Evolutionary conservation across 2,888 invertebrate species (phyloP), one percentile per base, ranked within the genome.

Genomic region (Drosophila affinis): DNA sequence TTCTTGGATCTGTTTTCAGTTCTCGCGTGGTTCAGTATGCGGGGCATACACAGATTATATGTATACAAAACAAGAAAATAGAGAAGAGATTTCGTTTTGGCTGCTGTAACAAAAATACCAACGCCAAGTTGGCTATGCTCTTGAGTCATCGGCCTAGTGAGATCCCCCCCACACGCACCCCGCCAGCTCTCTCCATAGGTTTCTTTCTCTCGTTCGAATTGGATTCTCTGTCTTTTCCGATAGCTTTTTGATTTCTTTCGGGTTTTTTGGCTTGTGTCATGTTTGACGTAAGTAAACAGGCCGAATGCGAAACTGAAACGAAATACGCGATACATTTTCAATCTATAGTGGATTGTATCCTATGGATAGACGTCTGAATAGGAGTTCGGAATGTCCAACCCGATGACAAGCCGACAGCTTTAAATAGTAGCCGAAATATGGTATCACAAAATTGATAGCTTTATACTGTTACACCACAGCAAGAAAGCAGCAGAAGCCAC

Each of bases 1-100:
- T 90, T 90, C 90, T 90, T 91, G 91, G 91, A 90, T 90, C 90
- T 90, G 88, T 85, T 91, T 90, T 91, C 90, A 21, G 77, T 72
- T 62, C 60, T 62, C 49, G 68, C 54, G 72, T 78, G 21, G 21
- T 21, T 21, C 21, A 21, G 67, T 78, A 72, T 79, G 64, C 61
- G 81, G 67, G 87, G 67, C 75, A 79, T 21, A 21, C 21, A 21
- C 21, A 21, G 83, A 89, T 83, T 83, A 86, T 83, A 83, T 29
- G 29, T 83, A 89, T 85, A 89, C 89, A 82, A 78, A 77, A 76
- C 34, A 34, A 67, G 67, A 67, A 67, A 58, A 67, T 67, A 67
- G 67, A 67, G 67, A 67, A 67, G 67, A 67, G 67, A 67, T 75
- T 86, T 65, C 58, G 71, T 65, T 78, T 63, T 68, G 58, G 68